Evolutionary conservation across 2,888 invertebrate genomes (phyloP), one percentile per base, ranked within the genome.

Genomic region (Pinctada fucata): DNA sequence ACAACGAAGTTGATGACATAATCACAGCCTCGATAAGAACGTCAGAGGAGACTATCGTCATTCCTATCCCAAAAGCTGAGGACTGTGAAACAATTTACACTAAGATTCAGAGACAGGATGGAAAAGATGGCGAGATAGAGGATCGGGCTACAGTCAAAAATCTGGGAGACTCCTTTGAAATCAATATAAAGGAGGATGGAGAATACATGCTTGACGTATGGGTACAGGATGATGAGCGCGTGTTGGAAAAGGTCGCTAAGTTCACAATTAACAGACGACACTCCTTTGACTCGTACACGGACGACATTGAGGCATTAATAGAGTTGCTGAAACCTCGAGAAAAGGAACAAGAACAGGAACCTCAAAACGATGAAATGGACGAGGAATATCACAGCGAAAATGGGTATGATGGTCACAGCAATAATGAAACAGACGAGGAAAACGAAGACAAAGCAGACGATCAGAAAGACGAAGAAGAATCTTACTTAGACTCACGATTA

Each of bases 191-290:
- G n/a, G 88, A 90, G 49, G 87, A 87, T 69, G 91, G 90, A 1
- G 90, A 90, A 70, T 91, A 90, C 75, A 83, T 86, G 77, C 77
- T 90, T 75, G 88, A 89, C 76, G 79, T 90, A 49, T 91, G 88
- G 72, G 86, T 86, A 64, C 75, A 84, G 67, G 84, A 87, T n/a
- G 58, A 75, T 16, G 84, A 79, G 48, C 82, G 83, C 8, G 78
- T 80, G 6, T 84, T 88, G 0, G 79, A 82, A 49, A 89, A 86
- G 49, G 85, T 88, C n/a, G 89, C 89, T n/a, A 87, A 86, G 79
- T 90, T 89, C 86, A 87, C 82, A 79, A 87, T 80, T 50, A 67
- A 84, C 82, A 77, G 87, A 86, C 76, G 84, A 86, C 16, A 84
- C 84, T 79, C 86, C 83, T 72, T 83, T 87, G 78, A 89, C 85